These are phyloP conservation scores for Tenthredo distinguenda DNA, from an alignment of 2,888 invertebrate genomes.

Conservation along the genomic window DNA sequence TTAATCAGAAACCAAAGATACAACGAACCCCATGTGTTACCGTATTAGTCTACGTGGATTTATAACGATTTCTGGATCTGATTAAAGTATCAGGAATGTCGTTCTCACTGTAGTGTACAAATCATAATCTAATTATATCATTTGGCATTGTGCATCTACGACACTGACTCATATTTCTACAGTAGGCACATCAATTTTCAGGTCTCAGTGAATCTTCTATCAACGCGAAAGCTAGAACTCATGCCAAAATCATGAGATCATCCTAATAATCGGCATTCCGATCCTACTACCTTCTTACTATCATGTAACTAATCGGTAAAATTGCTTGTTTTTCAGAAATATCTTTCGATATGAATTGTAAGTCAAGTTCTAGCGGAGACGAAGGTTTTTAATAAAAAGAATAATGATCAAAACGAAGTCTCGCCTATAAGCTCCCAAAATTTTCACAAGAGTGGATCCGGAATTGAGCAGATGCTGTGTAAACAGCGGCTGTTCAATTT, in stretches of 20 bases:
- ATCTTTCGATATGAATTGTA: neutral
- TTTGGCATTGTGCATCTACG: slow-evolving; percentile 26
- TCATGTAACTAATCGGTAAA: neutral
- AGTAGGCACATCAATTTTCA: slow-evolving; percentile 11
- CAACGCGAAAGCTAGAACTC: neutral
- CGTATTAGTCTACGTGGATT: neutral
- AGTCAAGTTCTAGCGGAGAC: neutral
- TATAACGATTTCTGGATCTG: neutral
- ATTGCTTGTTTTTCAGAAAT: neutral
- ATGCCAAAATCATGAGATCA: slow-evolving; percentile 16
- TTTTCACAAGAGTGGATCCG: neutral
- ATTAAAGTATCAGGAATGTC: slow-evolving; percentile 4
- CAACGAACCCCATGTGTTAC: neutral
- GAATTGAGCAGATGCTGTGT: neutral
- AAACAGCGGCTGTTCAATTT: neutral
- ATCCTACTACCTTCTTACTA: neutral
- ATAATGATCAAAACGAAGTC: neutral
- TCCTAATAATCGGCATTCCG: slow-evolving; percentile 9
- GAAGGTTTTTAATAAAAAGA: neutral
- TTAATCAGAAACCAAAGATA: neutral
- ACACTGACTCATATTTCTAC: slow-evolving; percentile 32
- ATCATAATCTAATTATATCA: slow-evolving; percentile 48
- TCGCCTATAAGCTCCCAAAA: neutral
- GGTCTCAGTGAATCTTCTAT: neutral
- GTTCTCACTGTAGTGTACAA: slow-evolving; percentile 10